Conservation (phyloP, 1,140 invertebrate genomes). For the Heterodera schachtii region DNA sequence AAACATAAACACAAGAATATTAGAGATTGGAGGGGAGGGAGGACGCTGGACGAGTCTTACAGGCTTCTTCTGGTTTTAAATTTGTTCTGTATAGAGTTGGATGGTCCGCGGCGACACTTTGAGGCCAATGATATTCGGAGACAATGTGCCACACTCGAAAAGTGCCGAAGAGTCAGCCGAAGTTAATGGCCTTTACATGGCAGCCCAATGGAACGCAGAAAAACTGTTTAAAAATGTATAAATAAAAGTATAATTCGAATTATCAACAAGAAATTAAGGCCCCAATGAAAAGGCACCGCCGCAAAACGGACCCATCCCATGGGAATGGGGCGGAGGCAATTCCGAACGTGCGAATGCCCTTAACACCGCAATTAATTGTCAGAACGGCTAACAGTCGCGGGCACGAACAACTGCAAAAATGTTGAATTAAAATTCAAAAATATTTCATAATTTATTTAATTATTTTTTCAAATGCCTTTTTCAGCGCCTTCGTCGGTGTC, state of each 20-base stretch:
- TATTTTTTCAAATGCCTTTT: not conserved
- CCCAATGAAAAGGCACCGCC: slow-evolving; percentile 9
- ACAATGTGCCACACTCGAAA: not conserved
- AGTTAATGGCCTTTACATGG: slow-evolving; percentile 22
- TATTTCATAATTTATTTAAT: not conserved
- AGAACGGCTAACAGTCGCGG: slow-evolving; percentile 1
- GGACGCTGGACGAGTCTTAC: too few species aligned
- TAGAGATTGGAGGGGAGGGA: too few species aligned
- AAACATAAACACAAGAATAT: not conserved
- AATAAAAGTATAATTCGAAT: slow-evolving; percentile 6
- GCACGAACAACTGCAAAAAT: slow-evolving; percentile 21
- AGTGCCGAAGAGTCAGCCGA: slow-evolving; percentile 16
- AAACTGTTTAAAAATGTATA: slow-evolving; percentile 23
- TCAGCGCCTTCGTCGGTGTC: slow-evolving; percentile 10
- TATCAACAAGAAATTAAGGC: not conserved
- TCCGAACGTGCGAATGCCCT: not conserved
- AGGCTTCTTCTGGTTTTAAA: too few species aligned
- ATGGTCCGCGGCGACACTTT: slow-evolving; percentile 17
- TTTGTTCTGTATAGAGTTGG: slow-evolving; percentile 20
- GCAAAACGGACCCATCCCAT: slow-evolving; percentile 13
- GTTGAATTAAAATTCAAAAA: slow-evolving; percentile 8
- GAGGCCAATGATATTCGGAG: slow-evolving; percentile 8
- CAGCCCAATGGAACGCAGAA: slow-evolving; percentile 31
- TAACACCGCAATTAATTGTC: not conserved
- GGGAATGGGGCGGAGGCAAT: not conserved